Evolutionary conservation across 2,113 vertebrate genomes (phyloP), one percentile per base, ranked within the genome.

Genomic region (Corythoichthys intestinalis): DNA sequence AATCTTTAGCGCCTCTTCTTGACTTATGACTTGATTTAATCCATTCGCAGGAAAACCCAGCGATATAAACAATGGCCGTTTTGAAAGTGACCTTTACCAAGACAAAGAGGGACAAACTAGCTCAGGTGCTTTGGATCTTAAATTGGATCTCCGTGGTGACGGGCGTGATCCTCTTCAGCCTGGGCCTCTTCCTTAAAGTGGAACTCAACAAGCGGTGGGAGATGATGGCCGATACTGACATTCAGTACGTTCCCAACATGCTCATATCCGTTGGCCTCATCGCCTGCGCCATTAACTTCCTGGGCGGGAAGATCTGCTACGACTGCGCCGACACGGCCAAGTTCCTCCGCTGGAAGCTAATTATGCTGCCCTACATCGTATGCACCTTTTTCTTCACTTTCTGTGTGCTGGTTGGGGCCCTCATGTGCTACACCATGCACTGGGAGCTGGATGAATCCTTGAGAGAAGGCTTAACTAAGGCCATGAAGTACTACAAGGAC

Each of bases 241-340:
- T 94, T 61, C 93, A 94, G 69, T 92, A 93, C 13, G 86, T 94
- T 35, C 94, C 94, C 70, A 94, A 95, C 79, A 93, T 90, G 91
- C 87, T 95, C 39, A 94, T 95, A 15, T 90, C 92, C 0, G 93
- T 94, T 41, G 94, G 94, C 28, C 87, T 93, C 73, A 92, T 94
- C 20, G 94, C 93, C 28, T 95, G 94, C 44, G 91, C 88, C 84
- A 94, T 96, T 80, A 96, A 95, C 83, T 93, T 94, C 54, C 85
- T 95, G 71, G 94, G 94, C 4, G 93, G 94, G 48, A 96, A 95
- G 89, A 95, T 95, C 76, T 95, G 94, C 81, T 94, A 95, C 2
- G 94, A 96, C 84, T 95, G 93, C 20, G 93, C 91, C 59, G 94
- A 96, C 73, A 85, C 83, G 44, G 90, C 89, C 74, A 95, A 93